A percentile compares a stretch with the other conserved stretches of the same genome.
Conservation (phyloP, 53 echinoderm and acorn worm genomes). For the Echinarachnius parma region DNA sequence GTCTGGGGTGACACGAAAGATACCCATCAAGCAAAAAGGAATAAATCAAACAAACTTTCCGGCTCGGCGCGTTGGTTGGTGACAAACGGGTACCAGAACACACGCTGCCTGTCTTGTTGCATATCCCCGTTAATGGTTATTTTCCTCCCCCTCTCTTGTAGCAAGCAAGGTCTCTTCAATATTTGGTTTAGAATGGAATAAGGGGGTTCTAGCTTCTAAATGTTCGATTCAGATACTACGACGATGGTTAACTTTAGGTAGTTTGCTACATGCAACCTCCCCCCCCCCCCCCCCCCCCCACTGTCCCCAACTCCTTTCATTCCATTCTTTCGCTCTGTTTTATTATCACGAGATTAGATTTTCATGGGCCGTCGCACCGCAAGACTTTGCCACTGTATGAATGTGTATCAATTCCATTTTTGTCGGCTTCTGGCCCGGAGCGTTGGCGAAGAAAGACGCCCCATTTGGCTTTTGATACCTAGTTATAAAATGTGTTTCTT, state of each 20-base stretch:
- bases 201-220: not conserved
- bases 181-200: too few species aligned
- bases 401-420: constrained; percentile 20
- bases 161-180: not conserved
- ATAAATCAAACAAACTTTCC: constrained; percentile 18
- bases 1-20: constrained; percentile 16
- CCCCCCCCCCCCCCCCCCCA: not conserved
- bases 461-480: constrained; percentile 31
- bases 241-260: not conserved
- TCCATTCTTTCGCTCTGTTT: not conserved
- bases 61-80: not conserved
- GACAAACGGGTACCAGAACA: not conserved
- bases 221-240: not conserved
- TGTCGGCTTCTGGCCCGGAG: not conserved
- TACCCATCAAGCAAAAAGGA: constrained; percentile 23
- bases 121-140: not conserved
- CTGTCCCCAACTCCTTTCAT: not conserved
- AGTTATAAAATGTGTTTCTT: constrained; percentile 2
- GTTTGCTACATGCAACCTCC: not conserved
- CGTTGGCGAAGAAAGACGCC: constrained; percentile 9
- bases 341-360: constrained; percentile 36
- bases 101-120: not conserved
- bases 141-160: not conserved
- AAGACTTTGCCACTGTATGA: constrained; percentile 11
- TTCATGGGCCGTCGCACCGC: not conserved